Percentiles rank a stretch among this genome's conserved stretches.
phyloP scores from a whole-genome alignment of 2,888 invertebrate genomes.

The Blera fallax region DNA sequence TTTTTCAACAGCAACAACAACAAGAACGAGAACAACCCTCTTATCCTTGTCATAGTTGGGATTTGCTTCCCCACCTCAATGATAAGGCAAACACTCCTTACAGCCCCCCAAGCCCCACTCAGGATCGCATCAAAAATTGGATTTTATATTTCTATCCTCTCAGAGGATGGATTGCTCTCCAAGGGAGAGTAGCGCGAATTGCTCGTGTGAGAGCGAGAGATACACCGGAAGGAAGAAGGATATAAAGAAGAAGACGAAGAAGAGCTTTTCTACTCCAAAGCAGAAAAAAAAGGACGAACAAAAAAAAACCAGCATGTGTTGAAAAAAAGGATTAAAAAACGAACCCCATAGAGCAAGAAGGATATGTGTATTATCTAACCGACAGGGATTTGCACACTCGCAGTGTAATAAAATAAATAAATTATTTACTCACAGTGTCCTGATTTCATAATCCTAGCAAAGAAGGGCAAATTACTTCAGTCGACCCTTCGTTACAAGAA shows the following conservation, averaged over 20 bases:
- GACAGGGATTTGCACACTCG: slow-evolving; percentile 11
- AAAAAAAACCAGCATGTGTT: slow-evolving; percentile 37
- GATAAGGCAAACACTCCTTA: slow-evolving; percentile 15
- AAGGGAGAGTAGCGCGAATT: neutral
- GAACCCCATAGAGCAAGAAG: neutral
- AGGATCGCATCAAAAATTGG: slow-evolving; percentile 1
- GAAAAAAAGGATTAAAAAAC: slow-evolving; percentile 14
- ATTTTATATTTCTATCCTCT: slow-evolving; percentile 1
- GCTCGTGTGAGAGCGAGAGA: neutral
- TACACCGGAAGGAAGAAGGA: slow-evolving; percentile 36
- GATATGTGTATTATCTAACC: slow-evolving; percentile 40
- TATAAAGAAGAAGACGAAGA: neutral
- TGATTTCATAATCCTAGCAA: slow-evolving; percentile 45
- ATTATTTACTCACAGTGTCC: slow-evolving; percentile 49
- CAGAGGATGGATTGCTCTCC: slow-evolving; percentile 4
- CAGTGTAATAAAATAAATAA: slow-evolving; percentile 15
- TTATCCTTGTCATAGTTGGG: slow-evolving; percentile 16
- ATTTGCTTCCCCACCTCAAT: neutral
- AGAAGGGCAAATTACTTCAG: neutral
- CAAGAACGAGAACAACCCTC: neutral
- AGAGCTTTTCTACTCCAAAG: slow-evolving; percentile 25
- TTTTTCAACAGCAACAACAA: neutral
- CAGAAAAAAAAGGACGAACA: neutral
- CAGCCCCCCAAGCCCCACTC: neutral
- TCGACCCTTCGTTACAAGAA: neutral